Conservation (phyloP, 53 echinoderm and acorn worm species). For the Temnopleurus reevesii region DNA sequence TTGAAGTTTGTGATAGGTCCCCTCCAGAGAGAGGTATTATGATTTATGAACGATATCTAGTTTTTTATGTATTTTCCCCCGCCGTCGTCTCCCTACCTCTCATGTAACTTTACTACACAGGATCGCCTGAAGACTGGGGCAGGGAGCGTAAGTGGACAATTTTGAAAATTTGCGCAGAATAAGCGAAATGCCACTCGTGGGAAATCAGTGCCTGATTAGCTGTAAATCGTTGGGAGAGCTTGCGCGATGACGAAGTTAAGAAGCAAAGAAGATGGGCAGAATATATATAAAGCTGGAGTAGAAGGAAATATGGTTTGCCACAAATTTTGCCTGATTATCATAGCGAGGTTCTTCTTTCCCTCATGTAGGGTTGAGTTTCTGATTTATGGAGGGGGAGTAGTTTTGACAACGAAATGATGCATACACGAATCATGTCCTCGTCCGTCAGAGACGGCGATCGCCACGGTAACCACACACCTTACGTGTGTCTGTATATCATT, state of each 20-base stretch:
- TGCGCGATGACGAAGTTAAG: slow-evolving; percentile 38
- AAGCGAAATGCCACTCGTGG: slow-evolving; percentile 52
- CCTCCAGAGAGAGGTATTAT: slow-evolving; percentile 47
- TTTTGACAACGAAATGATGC: slow-evolving; percentile 61
- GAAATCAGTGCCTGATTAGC: slow-evolving; percentile 62
- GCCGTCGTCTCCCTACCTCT: background rate
- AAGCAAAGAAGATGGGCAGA: background rate
- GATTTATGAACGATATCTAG: slow-evolving; percentile 61
- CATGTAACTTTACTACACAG: background rate
- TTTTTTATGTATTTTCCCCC: background rate
- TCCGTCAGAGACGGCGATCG: slow-evolving; percentile 40
- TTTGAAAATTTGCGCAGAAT: slow-evolving; percentile 57
- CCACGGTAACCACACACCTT: slow-evolving; percentile 49
- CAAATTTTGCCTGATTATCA: slow-evolving; percentile 39
- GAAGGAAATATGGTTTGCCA: slow-evolving; percentile 49
- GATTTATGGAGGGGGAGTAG: slow-evolving; percentile 56
- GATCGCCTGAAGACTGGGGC: slow-evolving; percentile 44
- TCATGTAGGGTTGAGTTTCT: slow-evolving; percentile 40
- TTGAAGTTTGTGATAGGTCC: slow-evolving; percentile 40
- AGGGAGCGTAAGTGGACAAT: slow-evolving; percentile 61
- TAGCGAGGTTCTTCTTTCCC: slow-evolving; percentile 31
- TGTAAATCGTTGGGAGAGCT: slow-evolving; percentile 58
- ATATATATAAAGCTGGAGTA: slow-evolving; percentile 32
- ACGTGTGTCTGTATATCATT: slow-evolving; percentile 58
- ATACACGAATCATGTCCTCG: slow-evolving; percentile 43